phyloP scores from a whole-genome alignment of 2,113 vertebrate species.

The Trematocara unimaculatum region DNA sequence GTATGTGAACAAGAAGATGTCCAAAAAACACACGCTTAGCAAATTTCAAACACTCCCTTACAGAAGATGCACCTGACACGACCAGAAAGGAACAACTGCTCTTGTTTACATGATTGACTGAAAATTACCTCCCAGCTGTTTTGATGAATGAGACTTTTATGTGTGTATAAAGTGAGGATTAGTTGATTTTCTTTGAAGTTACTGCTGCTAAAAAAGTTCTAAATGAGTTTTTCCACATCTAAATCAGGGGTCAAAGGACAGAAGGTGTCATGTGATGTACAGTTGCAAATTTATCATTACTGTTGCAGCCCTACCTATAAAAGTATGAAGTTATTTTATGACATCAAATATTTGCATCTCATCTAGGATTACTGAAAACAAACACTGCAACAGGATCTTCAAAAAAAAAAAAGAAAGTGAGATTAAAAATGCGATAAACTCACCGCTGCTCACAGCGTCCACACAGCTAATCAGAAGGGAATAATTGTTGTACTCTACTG shows the following conservation, averaged over 20 bases:
- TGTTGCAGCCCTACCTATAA: neutral
- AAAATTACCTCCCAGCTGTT: neutral
- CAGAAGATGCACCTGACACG: neutral
- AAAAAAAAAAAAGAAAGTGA: neutral
- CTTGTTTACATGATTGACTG: neutral
- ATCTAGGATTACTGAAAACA: conserved; percentile 13
- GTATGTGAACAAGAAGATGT: neutral
- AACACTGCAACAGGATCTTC: conserved; percentile 25
- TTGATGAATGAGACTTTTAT: neutral
- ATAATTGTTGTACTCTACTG: neutral
- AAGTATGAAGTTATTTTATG: neutral
- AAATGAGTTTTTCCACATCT: neutral
- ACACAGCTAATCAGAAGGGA: neutral
- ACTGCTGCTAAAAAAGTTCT: neutral
- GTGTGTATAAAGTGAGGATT: neutral
- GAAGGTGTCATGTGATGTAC: neutral
- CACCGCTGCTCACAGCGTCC: conserved; percentile 10
- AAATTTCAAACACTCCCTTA: conserved; percentile 12
- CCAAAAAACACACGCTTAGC: neutral
- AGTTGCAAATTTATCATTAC: neutral
- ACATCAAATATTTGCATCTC: conserved; percentile 40
- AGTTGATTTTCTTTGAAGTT: neutral
- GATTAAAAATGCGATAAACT: conserved; percentile 18
- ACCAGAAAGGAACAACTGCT: neutral
- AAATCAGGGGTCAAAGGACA: neutral